Evolutionary conservation across 2,888 invertebrate genomes (phyloP).

Genomic region (Parnassius orleans): DNA sequence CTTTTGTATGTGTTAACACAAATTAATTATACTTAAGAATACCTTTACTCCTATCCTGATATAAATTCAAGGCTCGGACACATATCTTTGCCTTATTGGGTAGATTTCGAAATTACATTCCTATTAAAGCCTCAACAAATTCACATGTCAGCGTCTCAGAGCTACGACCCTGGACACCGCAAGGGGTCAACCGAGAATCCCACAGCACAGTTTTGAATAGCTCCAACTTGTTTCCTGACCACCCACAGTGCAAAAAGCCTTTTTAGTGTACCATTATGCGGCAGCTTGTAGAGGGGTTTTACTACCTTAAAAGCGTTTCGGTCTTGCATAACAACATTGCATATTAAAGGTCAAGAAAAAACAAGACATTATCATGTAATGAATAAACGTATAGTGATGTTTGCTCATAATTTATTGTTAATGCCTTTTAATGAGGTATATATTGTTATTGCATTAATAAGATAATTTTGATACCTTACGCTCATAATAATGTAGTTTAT

Average conservation of each 20-base stretch:
- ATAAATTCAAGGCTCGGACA: conserved; percentile 1
- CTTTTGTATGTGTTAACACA: background rate
- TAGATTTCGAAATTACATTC: conserved; percentile 16
- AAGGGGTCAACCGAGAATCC: conserved; percentile 27
- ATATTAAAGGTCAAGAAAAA: too few species aligned
- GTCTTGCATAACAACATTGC: too few species aligned
- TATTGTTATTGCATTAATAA: too few species aligned
- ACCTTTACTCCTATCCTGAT: background rate
- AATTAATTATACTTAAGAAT: background rate
- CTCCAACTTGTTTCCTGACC: conserved; percentile 48
- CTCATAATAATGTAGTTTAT: too few species aligned
- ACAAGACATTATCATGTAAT: too few species aligned
- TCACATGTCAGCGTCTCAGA: conserved; percentile 17
- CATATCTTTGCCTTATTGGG: conserved; percentile 4
- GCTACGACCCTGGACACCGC: conserved; percentile 19
- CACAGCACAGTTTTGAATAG: conserved; percentile 33
- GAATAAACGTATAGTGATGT: too few species aligned
- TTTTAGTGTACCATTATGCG: conserved; percentile 29
- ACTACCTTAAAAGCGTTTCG: conserved; percentile 13
- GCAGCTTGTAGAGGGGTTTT: conserved; percentile 26
- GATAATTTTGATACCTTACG: too few species aligned
- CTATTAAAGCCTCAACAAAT: conserved; percentile 11
- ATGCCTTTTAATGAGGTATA: too few species aligned
- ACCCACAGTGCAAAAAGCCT: conserved; percentile 38
- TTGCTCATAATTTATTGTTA: too few species aligned